Base-by-base conservation (phyloP, 2,113 vertebrate species). In the Craseonycteris thonglongyai region DNA sequence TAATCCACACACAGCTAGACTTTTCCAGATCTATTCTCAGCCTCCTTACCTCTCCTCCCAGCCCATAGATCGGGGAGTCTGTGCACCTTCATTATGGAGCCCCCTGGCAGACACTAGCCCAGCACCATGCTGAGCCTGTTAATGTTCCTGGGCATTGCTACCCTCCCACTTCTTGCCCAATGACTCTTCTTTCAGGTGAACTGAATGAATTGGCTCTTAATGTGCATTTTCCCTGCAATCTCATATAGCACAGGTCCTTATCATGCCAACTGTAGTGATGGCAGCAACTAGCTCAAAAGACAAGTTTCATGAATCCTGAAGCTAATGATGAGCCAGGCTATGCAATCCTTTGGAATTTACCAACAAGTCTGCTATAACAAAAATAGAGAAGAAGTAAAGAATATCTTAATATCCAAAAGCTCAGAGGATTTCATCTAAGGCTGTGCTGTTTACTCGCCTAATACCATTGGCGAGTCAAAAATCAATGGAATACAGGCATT, bases 341-440 rank as follows among this genome's bases (percentile, higher is more conserved):
- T 47, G 35, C 38, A 33, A 51, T 93, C 71, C 65, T 92, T 72
- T 26, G n/a, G 74, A 95, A 95, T 76, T 92, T 88, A 91, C 18
- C n/a, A 68, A 83, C 87, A 81, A 96, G 90, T 97, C 81, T 75
- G 78, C 69, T 92, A 35, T 45, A 93, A 79, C 90, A 95, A 93
- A 97, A 95, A 96, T 54, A 85, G 40, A 96, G 68, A 61, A 45
- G 35, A 63, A 86, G 88, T 96, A 94, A 95, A 97, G 92, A 97
- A 96, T 88, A 97, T 97, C 95, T 96, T 95, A 95, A 66, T 93
- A 94, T 69, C 80, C 75, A 21, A 84, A 76, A 54, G 61, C 47
- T 95, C 79, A 82, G 33, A 95, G 92, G 72, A 58, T 38, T 97
- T 96, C 95, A 95, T 94, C 40, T 84, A 69, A 94, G 95, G 88